A percentile compares a stretch with the other conserved stretches of the same genome.
These are phyloP conservation scores for Isichthys henryi DNA, from an alignment of 2,113 vertebrate genomes.

Conservation along the genomic window DNA sequence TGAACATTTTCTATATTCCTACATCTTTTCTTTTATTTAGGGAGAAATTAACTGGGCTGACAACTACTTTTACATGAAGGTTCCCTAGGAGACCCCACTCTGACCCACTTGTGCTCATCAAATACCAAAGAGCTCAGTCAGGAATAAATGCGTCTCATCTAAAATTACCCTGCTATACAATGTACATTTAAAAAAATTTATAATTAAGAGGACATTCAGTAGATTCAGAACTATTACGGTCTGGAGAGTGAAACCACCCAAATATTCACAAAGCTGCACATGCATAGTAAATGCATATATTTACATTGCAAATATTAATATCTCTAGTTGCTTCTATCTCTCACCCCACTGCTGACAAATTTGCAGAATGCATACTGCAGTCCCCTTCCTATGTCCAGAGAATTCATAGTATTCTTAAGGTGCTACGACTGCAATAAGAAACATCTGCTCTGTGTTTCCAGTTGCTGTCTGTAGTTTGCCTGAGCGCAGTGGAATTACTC, in stretches of 20 bases:
- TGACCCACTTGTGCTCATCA: slow-evolving; percentile 14
- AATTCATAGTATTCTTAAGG: neutral
- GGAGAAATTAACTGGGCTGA: neutral
- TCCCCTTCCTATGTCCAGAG: neutral
- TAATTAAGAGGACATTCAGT: neutral
- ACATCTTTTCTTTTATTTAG: neutral
- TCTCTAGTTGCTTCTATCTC: neutral
- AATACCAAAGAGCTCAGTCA: slow-evolving; percentile 5
- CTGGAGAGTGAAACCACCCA: neutral
- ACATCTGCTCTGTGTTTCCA: neutral
- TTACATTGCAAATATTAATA: neutral
- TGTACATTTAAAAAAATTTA: neutral
- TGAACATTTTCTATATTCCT: neutral
- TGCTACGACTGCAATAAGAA: neutral
- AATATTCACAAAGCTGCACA: neutral
- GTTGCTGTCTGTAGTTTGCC: neutral
- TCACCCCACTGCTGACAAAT: neutral
- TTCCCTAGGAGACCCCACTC: neutral
- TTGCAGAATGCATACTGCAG: neutral
- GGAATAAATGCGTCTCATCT: neutral
- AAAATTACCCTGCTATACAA: neutral
- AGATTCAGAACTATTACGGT: neutral
- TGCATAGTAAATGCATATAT: neutral
- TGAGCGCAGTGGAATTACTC: neutral
- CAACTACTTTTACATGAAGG: slow-evolving; percentile 8